Percentiles rank a stretch among this genome's conserved stretches.
These are phyloP conservation scores for Chironomus tepperi DNA, from an alignment of 1,140 invertebrate species.

Conservation along the genomic window DNA sequence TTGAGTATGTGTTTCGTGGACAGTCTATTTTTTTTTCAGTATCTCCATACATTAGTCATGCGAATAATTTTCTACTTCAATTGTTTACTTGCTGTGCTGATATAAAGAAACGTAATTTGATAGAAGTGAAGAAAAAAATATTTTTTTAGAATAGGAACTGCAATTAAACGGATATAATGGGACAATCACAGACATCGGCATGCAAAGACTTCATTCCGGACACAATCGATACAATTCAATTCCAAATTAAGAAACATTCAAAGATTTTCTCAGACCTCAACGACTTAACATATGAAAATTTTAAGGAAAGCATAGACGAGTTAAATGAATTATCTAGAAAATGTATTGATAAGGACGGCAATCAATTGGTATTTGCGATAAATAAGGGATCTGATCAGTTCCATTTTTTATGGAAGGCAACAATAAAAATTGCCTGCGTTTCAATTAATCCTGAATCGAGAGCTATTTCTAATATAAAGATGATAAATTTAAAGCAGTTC, in stretches of 20 bases:
- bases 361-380: slow-evolving; percentile 54
- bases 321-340: slow-evolving; percentile 46
- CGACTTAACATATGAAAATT: slow-evolving; percentile 44
- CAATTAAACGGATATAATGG: slow-evolving; percentile 25
- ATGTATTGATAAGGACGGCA: slow-evolving; percentile 49
- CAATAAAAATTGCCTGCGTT: slow-evolving; percentile 54
- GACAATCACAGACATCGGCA: slow-evolving; percentile 29
- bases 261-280: slow-evolving; percentile 40
- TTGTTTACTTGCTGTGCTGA: slow-evolving; percentile 23
- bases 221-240: slow-evolving; percentile 30
- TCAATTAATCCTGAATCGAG: slow-evolving; percentile 46
- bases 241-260: slow-evolving; percentile 34
- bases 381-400: slow-evolving; percentile 52
- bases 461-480: slow-evolving; percentile 46
- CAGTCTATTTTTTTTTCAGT: neutral
- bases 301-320: slow-evolving; percentile 41
- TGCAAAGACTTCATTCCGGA: slow-evolving; percentile 29
- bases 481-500: slow-evolving; percentile 53
- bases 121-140: too few species aligned
- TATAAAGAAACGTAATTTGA: too few species aligned
- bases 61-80: neutral
- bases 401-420: slow-evolving; percentile 58
- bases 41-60: neutral
- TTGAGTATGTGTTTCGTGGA: neutral
- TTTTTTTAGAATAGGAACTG: too few species aligned